Base-by-base conservation (phyloP, 2,113 vertebrate genomes). In the Hippoglossus stenolepis region DNA sequence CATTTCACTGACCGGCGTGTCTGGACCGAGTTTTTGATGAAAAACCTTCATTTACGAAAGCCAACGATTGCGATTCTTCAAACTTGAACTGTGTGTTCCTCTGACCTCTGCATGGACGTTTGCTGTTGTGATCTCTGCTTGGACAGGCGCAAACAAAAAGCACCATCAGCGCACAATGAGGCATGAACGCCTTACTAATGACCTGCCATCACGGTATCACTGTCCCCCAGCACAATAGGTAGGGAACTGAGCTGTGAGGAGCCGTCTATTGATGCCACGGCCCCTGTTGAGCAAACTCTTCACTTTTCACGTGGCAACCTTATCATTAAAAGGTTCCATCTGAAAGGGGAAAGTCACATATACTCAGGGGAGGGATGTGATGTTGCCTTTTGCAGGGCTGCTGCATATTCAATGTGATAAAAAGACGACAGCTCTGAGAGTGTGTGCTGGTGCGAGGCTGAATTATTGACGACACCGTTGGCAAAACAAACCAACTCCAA, bases 141-240 rank as follows among this genome's bases (percentile, higher is more conserved):
- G 65, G 78, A 80, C 62, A 66, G 67, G 18, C 47, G 18, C 58
- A 85, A 83, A 89, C 64, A 13, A 84, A 80, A 83, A 69, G 75
- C 60, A 14, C 20, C 51, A 65, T 54, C 74, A 40, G 51, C 18
- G 70, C 51, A 68, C 73, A 80, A 72, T 79, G 72, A 76, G 59
- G 61, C 64, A 43, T 84, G 68, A 69, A 76, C 20, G 59, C 70
- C 56, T 65, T 73, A 24, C 61, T 83, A 84, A 85, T 77, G 86
- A 84, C 71, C 85, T 56, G 51, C 70, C 83, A 72, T 61, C 66
- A 62, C 28, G n/a, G 71, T 58, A 84, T 70, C 73, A 53, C 64
- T 71, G 73, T 74, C 79, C 65, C 56, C 57, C 24, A 17, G 7
- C 18, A 80, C 75, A 78, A 75, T 17, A 35, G 47, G 49, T 68